Conservation (phyloP, 1,140 invertebrate genomes). For the Cecropterus lyciades region DNA sequence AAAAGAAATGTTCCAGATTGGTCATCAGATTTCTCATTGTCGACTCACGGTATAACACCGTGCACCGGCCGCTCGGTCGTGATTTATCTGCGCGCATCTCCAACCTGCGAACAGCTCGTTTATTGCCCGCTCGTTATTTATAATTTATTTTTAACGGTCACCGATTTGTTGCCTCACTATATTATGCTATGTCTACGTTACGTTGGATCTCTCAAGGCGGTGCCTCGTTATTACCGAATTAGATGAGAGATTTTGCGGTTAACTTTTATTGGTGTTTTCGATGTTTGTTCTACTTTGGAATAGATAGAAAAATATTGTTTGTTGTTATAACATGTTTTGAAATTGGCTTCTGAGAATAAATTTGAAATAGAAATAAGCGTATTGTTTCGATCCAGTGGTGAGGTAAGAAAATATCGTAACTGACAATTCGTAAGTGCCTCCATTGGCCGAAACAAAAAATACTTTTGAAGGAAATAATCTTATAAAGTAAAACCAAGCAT, state of each 20-base stretch:
- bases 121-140: slow-evolving; percentile 81
- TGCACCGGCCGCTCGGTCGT: slow-evolving; percentile 52
- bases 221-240: slow-evolving; percentile 4
- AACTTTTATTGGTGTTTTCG: background rate
- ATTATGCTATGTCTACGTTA: slow-evolving; percentile 22
- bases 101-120: slow-evolving; percentile 79
- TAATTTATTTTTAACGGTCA: slow-evolving; percentile 84
- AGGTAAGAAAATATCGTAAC: too few relatives aligned
- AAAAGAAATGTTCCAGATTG: slow-evolving; percentile 46
- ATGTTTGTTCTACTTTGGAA: background rate
- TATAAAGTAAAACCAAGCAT: too few relatives aligned
- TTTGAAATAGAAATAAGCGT: too few relatives aligned
- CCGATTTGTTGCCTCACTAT: slow-evolving; percentile 69
- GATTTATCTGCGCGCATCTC: slow-evolving; percentile 79
- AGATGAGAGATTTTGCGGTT: background rate
- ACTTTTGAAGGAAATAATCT: too few relatives aligned
- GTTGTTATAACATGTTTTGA: background rate
- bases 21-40: slow-evolving; percentile 63
- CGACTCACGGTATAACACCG: slow-evolving; percentile 67
- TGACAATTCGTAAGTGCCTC: too few relatives aligned
- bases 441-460: too few relatives aligned
- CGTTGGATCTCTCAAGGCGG: slow-evolving; percentile 24
- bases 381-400: too few relatives aligned
- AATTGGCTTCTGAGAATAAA: too few relatives aligned
- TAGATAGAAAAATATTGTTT: background rate